Percentiles rank a stretch among this genome's conserved stretches.
phyloP scores from a whole-genome alignment of 2,888 invertebrate species.

The Himalopsyche tibetana region DNA sequence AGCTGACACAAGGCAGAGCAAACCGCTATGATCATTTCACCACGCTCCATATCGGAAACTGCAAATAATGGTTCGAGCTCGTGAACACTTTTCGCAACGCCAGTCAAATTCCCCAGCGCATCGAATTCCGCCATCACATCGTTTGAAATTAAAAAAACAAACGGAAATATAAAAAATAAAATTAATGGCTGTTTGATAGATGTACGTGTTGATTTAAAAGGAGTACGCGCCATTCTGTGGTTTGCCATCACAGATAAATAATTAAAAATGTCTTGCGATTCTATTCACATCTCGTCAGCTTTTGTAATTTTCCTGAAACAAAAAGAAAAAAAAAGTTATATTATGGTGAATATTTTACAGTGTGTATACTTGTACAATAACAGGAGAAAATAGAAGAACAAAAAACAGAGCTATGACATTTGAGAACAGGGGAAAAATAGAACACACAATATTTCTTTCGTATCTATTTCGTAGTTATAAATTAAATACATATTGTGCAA shows the following conservation, averaged over 20 bases:
- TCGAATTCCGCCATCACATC: neutral
- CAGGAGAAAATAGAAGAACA: too few species aligned
- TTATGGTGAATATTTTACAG: too few species aligned
- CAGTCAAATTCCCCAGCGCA: neutral
- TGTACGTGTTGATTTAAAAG: neutral
- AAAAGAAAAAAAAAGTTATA: neutral
- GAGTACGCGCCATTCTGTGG: neutral
- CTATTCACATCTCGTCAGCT: constrained; percentile 11
- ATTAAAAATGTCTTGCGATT: neutral
- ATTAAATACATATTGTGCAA: too few species aligned
- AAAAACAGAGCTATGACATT: too few species aligned
- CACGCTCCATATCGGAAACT: constrained; percentile 25
- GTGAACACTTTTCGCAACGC: neutral
- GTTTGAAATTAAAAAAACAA: neutral
- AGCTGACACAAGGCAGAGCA: constrained; percentile 48
- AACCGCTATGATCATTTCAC: constrained; percentile 48
- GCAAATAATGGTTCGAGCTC: neutral
- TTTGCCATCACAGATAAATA: neutral
- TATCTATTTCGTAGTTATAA: too few species aligned
- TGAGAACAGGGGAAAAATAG: too few species aligned
- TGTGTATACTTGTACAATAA: too few species aligned
- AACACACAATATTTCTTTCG: too few species aligned
- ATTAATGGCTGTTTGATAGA: neutral
- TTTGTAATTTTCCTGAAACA: neutral
- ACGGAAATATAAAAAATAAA: neutral